Evolutionary conservation across 2,797 vertebrate genomes (phyloP).

Genomic region (Melanotaenia nigrans): DNA sequence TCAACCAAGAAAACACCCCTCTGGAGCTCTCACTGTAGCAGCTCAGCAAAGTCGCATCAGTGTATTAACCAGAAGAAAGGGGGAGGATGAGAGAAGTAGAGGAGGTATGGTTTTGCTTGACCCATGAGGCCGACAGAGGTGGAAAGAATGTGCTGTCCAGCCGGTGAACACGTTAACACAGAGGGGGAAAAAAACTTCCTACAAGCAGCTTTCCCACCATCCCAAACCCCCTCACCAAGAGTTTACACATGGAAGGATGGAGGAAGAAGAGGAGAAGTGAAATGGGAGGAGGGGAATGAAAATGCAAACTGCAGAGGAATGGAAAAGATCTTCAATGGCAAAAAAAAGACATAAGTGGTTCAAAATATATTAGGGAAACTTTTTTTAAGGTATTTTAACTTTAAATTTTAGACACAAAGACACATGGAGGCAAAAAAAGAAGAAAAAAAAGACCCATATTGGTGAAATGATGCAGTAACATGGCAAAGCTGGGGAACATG

Average conservation of each 20-base stretch:
- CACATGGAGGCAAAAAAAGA: not conserved
- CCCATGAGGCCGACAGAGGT: constrained; percentile 80
- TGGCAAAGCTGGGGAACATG: not conserved
- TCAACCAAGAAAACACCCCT: constrained; percentile 61
- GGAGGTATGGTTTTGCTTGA: constrained; percentile 76
- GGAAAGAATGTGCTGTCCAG: constrained; percentile 85
- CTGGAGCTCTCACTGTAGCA: constrained; percentile 48
- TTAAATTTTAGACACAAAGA: constrained; percentile 3
- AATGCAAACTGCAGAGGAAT: constrained; percentile 52
- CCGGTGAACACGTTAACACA: constrained; percentile 82
- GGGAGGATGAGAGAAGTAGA: constrained; percentile 9
- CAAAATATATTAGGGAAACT: constrained; percentile 2
- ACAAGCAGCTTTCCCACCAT: constrained; percentile 74
- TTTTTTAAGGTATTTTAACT: constrained; percentile 20
- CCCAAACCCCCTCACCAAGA: constrained; percentile 45
- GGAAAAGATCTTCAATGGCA: constrained; percentile 52
- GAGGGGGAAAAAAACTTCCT: constrained; percentile 60
- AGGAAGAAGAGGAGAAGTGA: constrained; percentile 41
- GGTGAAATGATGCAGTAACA: not conserved
- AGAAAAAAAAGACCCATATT: too few relatives aligned
- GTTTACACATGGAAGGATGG: constrained; percentile 51
- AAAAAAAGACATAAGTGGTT: not conserved
- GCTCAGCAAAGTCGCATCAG: constrained; percentile 53
- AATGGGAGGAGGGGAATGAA: constrained; percentile 54
- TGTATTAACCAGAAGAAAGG: constrained; percentile 36